A percentile compares a stretch with the other conserved stretches of the same genome.
Evolutionary conservation across 2,113 vertebrate species (phyloP).

Genomic region (Cryptomyrus ogoouensis): DNA sequence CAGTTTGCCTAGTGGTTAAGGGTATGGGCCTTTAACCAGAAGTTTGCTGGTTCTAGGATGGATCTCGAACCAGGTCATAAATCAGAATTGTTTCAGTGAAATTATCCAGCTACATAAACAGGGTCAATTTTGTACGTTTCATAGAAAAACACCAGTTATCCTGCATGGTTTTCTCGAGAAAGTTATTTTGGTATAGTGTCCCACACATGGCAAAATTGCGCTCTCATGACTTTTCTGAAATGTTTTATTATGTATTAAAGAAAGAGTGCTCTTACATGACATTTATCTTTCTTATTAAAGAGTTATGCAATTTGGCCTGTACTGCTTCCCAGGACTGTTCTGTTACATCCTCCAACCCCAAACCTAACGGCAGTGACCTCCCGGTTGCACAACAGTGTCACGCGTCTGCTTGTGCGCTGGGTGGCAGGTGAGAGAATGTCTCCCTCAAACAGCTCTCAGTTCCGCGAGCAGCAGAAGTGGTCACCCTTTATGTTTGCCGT

Average conservation of each 20-base stretch:
- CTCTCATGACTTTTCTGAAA: not conserved
- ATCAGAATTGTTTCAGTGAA: not conserved
- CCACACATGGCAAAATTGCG: not conserved
- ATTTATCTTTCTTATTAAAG: not conserved
- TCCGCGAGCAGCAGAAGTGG: not conserved
- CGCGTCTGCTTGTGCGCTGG: not conserved
- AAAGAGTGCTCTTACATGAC: not conserved
- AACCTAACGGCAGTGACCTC: not conserved
- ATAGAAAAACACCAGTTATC: not conserved
- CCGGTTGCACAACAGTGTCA: not conserved
- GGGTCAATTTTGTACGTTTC: not conserved
- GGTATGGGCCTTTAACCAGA: not conserved
- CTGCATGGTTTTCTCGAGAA: not conserved
- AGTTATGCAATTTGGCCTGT: not conserved
- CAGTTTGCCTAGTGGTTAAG: not conserved
- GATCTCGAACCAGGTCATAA: not conserved
- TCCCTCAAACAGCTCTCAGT: not conserved
- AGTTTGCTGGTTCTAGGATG: not conserved
- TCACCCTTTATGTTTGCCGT: not conserved
- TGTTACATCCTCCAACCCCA: not conserved
- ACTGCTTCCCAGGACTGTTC: not conserved
- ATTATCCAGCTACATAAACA: not conserved
- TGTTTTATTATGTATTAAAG: not conserved
- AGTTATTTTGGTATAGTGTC: not conserved
- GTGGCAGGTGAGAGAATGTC: not conserved